phyloP scores from a whole-genome alignment of 2,888 invertebrate species.

The Charanyca ferruginea region DNA sequence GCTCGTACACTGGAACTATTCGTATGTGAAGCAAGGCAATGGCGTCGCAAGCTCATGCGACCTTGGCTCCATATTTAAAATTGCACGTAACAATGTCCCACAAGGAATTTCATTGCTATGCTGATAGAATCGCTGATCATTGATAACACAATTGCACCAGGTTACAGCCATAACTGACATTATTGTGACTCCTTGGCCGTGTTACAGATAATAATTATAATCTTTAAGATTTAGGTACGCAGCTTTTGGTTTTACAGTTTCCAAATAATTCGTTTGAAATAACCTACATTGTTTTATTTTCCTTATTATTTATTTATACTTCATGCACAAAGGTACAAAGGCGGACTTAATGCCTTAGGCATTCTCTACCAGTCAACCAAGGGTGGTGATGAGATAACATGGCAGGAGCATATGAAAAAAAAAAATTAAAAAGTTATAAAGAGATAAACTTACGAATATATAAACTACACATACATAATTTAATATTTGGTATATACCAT shows the following conservation, averaged over 20 bases:
- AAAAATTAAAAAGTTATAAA: too few relatives aligned
- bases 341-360: too few relatives aligned
- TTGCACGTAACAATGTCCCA: slow-evolving; percentile 77
- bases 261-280: not conserved
- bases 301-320: not conserved
- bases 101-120: slow-evolving; percentile 73
- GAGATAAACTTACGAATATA: too few relatives aligned
- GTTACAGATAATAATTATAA: slow-evolving; percentile 6
- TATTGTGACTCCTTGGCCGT: not conserved
- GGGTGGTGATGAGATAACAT: too few relatives aligned
- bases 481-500: too few relatives aligned
- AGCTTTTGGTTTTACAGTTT: not conserved
- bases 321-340: too few relatives aligned
- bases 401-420: too few relatives aligned
- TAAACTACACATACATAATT: too few relatives aligned
- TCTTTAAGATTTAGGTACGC: not conserved
- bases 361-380: too few relatives aligned
- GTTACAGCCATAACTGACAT: slow-evolving; percentile 26
- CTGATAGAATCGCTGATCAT: slow-evolving; percentile 69
- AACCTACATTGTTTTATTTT: too few relatives aligned
- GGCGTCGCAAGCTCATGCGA: slow-evolving; percentile 71
- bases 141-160: slow-evolving; percentile 59
- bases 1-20: slow-evolving; percentile 17
- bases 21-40: slow-evolving; percentile 59
- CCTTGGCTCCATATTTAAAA: slow-evolving; percentile 81